These are phyloP conservation scores for Papilio helenus DNA, from an alignment of 1,140 invertebrate genomes.

Conservation along the genomic window DNA sequence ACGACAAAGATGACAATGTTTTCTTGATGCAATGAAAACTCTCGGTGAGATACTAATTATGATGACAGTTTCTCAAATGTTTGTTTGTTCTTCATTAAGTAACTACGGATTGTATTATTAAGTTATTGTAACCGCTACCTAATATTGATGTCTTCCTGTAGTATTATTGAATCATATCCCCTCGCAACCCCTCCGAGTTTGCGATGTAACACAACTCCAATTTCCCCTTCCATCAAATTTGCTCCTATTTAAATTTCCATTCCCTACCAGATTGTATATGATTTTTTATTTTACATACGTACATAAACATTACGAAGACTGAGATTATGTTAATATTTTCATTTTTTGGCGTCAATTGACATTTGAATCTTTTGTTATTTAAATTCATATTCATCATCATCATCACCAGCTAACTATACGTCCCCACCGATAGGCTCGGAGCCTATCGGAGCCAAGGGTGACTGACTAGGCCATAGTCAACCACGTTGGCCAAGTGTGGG, in stretches of 20 bases:
- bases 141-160: constrained; percentile 26
- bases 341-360: neutral
- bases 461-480: too few relatives aligned
- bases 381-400: too few relatives aligned
- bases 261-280: neutral
- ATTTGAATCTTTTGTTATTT: too few relatives aligned
- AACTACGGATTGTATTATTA: neutral
- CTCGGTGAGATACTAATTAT: too few relatives aligned
- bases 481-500: too few relatives aligned
- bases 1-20: too few relatives aligned
- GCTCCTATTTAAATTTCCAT: constrained; percentile 9
- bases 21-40: too few relatives aligned
- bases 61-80: neutral
- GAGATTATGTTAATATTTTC: neutral
- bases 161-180: constrained; percentile 28
- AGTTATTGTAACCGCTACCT: constrained; percentile 20
- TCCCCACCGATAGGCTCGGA: too few relatives aligned
- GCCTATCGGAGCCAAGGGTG: too few relatives aligned
- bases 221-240: constrained; percentile 32
- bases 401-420: too few relatives aligned
- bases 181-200: neutral
- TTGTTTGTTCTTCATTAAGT: neutral
- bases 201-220: constrained; percentile 7
- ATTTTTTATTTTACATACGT: neutral
- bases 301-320: neutral